These are phyloP conservation scores for Peucedramus taeniatus DNA, from an alignment of 2,113 vertebrate genomes.

Conservation along the genomic window DNA sequence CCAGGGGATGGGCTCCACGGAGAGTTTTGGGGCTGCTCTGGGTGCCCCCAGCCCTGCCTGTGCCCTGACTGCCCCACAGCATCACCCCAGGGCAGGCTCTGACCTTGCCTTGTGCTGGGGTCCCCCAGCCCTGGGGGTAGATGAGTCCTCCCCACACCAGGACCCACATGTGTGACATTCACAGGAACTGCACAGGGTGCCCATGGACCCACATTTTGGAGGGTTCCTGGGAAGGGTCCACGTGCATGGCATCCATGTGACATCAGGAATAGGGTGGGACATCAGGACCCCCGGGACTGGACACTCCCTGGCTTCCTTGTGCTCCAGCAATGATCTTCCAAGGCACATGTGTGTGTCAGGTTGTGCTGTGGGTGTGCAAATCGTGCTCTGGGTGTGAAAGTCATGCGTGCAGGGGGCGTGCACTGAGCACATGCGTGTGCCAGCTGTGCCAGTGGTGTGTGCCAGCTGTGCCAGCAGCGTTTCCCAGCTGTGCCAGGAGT, in stretches of 20 bases:
- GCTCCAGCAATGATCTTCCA: not conserved
- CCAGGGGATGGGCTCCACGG: rapidly evolving
- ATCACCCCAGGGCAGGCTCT: not conserved
- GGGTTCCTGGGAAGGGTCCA: not conserved
- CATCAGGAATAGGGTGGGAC: not conserved
- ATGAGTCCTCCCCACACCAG: rapidly evolving
- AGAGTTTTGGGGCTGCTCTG: not conserved
- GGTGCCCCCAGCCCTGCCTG: not conserved
- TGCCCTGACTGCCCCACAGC: not conserved
- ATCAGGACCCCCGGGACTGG: rapidly evolving
- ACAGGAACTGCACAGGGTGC: no score
- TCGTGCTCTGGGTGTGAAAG: not conserved
- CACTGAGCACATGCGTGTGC: not conserved
- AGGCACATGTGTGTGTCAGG: rapidly evolving
- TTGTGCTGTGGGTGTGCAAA: not conserved
- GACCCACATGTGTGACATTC: rapidly evolving
- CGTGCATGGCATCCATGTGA: not conserved
- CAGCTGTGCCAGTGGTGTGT: not conserved
- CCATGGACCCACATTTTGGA: rapidly evolving
- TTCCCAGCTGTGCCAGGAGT: not conserved
- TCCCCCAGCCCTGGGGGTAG: no score
- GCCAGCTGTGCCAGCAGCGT: not conserved
- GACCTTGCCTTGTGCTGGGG: not conserved
- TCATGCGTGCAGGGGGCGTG: rapidly evolving
- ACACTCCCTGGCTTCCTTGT: not conserved